Evolutionary conservation across 2,113 vertebrate genomes (phyloP).

Genomic region (Rhegmatorhina hoffmannsi): DNA sequence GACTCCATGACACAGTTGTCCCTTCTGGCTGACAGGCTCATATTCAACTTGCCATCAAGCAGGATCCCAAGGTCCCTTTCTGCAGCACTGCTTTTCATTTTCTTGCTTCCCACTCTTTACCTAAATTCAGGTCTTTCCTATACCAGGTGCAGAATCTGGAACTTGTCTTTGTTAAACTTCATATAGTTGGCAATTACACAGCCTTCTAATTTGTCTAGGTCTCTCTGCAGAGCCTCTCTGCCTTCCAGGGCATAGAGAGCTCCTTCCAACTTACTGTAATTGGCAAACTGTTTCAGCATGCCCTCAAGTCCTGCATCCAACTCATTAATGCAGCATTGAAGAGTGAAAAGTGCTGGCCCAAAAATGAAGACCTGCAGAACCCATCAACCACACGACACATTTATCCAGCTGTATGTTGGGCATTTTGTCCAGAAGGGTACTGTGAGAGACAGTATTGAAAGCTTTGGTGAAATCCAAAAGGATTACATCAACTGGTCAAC

Average conservation of each 20-base stretch:
- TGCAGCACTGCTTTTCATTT: background rate
- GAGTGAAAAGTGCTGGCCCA: too few relatives aligned
- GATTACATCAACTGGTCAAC: background rate
- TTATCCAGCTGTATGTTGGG: background rate
- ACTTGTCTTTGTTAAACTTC: background rate
- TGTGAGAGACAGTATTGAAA: background rate
- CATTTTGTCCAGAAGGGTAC: background rate
- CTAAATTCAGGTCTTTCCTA: rapidly evolving
- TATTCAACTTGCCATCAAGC: background rate
- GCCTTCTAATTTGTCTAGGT: background rate
- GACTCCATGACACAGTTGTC: rapidly evolving
- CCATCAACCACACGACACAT: too few relatives aligned
- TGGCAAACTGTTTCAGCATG: background rate
- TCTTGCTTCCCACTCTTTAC: rapidly evolving
- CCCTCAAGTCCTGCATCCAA: background rate
- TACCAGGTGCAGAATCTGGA: background rate
- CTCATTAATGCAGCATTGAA: background rate
- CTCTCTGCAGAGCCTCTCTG: background rate
- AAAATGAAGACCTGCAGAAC: background rate
- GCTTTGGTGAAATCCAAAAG: background rate
- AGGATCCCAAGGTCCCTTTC: background rate
- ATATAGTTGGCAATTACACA: background rate
- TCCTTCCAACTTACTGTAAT: background rate
- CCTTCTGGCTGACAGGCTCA: background rate
- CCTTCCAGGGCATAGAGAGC: background rate